These are phyloP conservation scores for Drosophila vallismaia DNA, from an alignment of 2,888 invertebrate genomes.

Conservation along the genomic window DNA sequence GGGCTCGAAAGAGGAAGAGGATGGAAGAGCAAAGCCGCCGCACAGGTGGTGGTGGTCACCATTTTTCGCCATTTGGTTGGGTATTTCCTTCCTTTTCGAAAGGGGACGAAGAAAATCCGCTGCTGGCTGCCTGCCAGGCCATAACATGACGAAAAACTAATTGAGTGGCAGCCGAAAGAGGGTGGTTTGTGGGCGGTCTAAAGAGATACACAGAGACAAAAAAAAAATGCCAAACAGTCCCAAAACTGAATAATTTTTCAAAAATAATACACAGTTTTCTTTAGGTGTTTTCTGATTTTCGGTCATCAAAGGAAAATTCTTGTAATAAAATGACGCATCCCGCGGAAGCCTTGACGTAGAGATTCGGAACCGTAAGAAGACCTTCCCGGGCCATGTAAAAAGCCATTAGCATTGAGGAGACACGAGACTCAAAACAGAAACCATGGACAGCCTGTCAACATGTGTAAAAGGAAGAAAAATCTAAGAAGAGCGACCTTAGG, in stretches of 20 bases:
- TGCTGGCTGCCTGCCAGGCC: constrained; percentile 47
- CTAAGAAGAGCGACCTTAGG: constrained; percentile 21
- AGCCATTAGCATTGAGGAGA: constrained; percentile 69
- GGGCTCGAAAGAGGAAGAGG: constrained; percentile 22
- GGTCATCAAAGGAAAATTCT: constrained; percentile 69
- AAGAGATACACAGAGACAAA: neutral
- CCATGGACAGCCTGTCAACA: constrained; percentile 38
- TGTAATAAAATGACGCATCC: constrained; percentile 63
- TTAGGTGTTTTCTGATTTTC: constrained; percentile 18
- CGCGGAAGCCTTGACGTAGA: constrained; percentile 55
- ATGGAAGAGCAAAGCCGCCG: constrained; percentile 36
- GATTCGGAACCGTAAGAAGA: constrained; percentile 25
- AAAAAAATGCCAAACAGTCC: too few species aligned
- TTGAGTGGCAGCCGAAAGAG: constrained; percentile 63
- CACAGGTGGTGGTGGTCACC: constrained; percentile 52
- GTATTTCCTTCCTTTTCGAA: constrained; percentile 59
- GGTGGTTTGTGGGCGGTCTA: constrained; percentile 13
- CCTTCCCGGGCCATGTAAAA: constrained; percentile 54
- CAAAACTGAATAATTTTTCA: too few species aligned
- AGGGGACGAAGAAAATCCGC: constrained; percentile 24
- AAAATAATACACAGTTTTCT: too few species aligned
- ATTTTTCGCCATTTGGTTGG: constrained; percentile 52
- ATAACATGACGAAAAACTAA: constrained; percentile 66
- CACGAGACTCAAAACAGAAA: constrained; percentile 4
- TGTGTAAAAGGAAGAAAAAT: constrained; percentile 30